Conservation (phyloP, 1,140 invertebrate species). For the Cardiocondyla obscurior region DNA sequence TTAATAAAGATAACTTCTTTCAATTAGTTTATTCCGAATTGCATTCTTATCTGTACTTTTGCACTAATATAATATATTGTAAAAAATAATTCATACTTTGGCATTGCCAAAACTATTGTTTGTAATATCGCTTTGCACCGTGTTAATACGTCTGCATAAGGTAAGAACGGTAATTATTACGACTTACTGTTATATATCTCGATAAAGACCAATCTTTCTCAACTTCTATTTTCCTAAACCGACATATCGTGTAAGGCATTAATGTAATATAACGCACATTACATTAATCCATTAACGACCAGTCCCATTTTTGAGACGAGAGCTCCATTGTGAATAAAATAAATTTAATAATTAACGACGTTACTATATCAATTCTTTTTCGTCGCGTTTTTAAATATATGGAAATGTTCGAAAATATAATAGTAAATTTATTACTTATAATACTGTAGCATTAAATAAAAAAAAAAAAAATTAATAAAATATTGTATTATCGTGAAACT, state of each 20-base stretch:
- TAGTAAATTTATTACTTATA: background rate
- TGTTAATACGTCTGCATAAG: conserved; percentile 21
- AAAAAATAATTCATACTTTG: background rate
- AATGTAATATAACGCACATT: conserved; percentile 2
- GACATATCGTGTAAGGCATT: conserved; percentile 6
- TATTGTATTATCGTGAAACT: background rate
- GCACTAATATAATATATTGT: conserved; percentile 31
- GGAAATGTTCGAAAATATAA: background rate
- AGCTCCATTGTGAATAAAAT: conserved; percentile 8
- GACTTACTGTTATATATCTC: background rate
- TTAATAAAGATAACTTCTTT: background rate
- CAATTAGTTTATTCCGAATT: background rate
- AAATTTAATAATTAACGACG: background rate
- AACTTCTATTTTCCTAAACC: conserved; percentile 28
- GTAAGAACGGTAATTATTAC: conserved; percentile 10
- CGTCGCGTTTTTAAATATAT: background rate
- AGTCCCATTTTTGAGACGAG: background rate
- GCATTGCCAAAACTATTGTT: background rate
- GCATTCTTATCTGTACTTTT: conserved; percentile 3
- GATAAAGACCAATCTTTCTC: conserved; percentile 20
- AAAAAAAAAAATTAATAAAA: background rate
- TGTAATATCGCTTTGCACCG: background rate
- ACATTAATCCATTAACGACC: conserved; percentile 32
- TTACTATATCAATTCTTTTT: background rate
- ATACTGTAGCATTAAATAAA: background rate